A percentile compares a stretch with the other conserved stretches of the same genome.
phyloP scores from a whole-genome alignment of 2,888 invertebrate genomes.

The Enchytraeus crypticus region DNA sequence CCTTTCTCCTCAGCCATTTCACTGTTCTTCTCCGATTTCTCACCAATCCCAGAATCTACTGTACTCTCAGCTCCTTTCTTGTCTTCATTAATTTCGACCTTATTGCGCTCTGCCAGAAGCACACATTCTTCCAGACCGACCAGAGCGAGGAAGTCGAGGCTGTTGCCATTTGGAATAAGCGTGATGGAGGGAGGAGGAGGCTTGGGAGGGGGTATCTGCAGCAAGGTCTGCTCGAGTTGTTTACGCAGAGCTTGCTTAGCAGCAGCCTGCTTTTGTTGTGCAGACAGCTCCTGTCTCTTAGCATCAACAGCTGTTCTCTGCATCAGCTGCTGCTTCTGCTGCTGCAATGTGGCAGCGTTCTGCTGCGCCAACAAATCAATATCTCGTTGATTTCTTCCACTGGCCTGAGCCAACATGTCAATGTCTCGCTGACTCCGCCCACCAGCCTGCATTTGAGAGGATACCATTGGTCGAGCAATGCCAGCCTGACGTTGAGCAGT shows the following conservation, averaged over 20 bases:
- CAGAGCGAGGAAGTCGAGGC: slow-evolving; percentile 92
- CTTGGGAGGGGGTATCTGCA: slow-evolving; percentile 88
- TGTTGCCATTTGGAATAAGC: slow-evolving; percentile 95
- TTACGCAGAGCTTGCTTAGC: slow-evolving; percentile 91
- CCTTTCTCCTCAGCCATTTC: background rate
- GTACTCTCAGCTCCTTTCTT: too few species aligned
- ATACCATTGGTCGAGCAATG: background rate
- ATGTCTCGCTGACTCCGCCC: too few species aligned
- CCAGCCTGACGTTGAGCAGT: background rate
- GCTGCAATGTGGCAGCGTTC: background rate
- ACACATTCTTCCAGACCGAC: slow-evolving; percentile 78
- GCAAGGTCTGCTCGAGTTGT: slow-evolving; percentile 62
- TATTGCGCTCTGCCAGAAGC: too few species aligned
- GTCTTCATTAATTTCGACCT: slow-evolving; percentile 61
- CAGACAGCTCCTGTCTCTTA: slow-evolving; percentile 67
- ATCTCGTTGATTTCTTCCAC: too few species aligned
- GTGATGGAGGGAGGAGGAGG: slow-evolving; percentile 98
- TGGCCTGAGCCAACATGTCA: too few species aligned
- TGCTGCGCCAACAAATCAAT: slow-evolving; percentile 9
- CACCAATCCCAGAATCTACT: slow-evolving; percentile 32
- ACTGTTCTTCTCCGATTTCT: slow-evolving; percentile 35
- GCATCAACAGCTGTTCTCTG: background rate
- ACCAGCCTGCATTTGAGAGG: background rate
- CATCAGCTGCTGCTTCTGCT: slow-evolving; percentile 20
- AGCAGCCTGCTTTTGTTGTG: slow-evolving; percentile 93